A percentile compares a stretch with the other conserved stretches of the same genome.
phyloP scores from a whole-genome alignment of 2,888 invertebrate species.

The Macrosiphum euphorbiae region DNA sequence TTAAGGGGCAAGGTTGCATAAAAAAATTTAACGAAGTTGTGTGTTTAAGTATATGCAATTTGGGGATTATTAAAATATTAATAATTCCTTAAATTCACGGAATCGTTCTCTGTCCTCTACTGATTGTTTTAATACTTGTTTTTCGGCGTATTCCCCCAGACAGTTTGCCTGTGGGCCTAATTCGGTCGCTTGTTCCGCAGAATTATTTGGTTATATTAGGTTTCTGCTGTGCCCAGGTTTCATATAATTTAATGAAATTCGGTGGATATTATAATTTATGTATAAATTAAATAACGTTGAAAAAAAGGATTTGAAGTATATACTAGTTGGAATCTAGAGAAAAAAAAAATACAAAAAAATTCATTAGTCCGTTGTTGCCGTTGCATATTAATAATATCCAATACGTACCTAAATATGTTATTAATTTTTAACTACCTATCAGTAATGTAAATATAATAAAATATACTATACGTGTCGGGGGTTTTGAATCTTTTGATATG shows the following conservation, averaged over 20 bases:
- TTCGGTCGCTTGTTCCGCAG: background rate
- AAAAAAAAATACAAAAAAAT: background rate
- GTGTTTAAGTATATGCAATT: background rate
- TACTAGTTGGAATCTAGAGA: background rate
- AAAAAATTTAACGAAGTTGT: background rate
- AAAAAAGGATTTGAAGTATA: background rate
- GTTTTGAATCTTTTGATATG: conserved; percentile 30
- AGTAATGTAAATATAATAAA: background rate
- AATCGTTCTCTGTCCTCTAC: background rate
- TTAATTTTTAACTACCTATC: conserved; percentile 22
- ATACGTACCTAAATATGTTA: background rate
- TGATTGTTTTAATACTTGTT: background rate
- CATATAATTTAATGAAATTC: background rate
- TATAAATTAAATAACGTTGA: background rate
- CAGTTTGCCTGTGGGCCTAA: background rate
- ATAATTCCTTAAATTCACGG: background rate
- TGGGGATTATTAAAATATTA: background rate
- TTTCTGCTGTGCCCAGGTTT: background rate
- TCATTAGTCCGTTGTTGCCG: background rate
- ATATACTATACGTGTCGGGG: background rate
- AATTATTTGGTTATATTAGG: background rate
- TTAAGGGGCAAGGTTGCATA: background rate
- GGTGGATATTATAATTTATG: background rate
- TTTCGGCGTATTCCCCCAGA: background rate
- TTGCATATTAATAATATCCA: background rate